Conservation (phyloP, 2,113 vertebrate species). For the Passerina amoena region DNA sequence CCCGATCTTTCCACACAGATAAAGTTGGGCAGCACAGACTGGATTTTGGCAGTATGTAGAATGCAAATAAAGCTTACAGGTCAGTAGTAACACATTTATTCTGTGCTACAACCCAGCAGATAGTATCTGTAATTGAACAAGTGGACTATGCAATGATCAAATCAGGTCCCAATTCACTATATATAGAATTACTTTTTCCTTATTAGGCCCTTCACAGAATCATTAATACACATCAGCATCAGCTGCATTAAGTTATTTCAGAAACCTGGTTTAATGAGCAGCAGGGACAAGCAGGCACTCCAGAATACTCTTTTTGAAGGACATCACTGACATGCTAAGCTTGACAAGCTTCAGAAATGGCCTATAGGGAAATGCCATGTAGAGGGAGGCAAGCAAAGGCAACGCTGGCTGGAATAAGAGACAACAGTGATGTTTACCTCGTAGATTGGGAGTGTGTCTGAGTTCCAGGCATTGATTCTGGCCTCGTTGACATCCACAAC, state of each 20-base stretch:
- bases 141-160: background rate
- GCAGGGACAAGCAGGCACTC: background rate
- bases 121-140: background rate
- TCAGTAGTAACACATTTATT: background rate
- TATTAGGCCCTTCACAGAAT: background rate
- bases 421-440: slow-evolving; percentile 79
- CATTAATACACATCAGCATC: background rate
- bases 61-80: background rate
- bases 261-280: background rate
- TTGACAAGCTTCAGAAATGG: background rate
- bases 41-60: background rate
- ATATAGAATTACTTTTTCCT: background rate
- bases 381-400: background rate
- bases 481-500: slow-evolving; percentile 91
- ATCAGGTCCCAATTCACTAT: background rate
- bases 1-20: background rate
- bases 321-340: background rate
- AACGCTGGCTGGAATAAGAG: background rate
- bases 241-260: background rate
- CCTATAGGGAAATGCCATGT: background rate
- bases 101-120: background rate
- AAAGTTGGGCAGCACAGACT: background rate
- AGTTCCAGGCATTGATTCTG: slow-evolving; percentile 98
- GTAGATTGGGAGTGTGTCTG: slow-evolving; percentile 92
- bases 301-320: background rate